Evolutionary conservation across 1,140 invertebrate genomes (phyloP), one percentile per base, ranked within the genome.

Genomic region (Cotesia glomerata): DNA sequence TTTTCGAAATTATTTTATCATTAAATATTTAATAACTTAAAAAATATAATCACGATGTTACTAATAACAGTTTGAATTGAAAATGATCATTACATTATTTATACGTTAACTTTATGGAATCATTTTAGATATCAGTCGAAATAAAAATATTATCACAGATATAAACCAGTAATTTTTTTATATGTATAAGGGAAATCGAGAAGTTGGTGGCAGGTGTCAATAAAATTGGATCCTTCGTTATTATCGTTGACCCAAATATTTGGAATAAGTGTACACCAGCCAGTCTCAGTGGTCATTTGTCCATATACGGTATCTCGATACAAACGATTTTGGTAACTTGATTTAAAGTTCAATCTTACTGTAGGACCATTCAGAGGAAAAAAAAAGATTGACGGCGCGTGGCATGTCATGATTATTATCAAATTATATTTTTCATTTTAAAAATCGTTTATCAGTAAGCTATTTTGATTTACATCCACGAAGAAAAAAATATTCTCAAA

Each of bases 211-310:
- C 56, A 58, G 56, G 56, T 58, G 56, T 58, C 56, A 58, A 58
- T 58, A 58, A 58, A 58, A 58, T 58, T 58, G 56, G 56, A 58
- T 58, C 8, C 16, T 58, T 26, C 56, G 56, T 58, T 58, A 58
- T 58, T 9, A 58, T 58, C 56, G 56, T 58, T 58, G 56, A 58
- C 56, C 56, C 7, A 18, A 58, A 58, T 58, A 58, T 58, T 58
- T 18, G 16, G 16, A 18, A 18, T 58, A 18, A 58, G 16, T 18
- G 56, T 58, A 34, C 56, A 58, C 56, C 56, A 58, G 56, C 56
- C 56, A 58, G 56, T 58, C 18, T 58, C 56, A 58, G 18, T 58
- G 56, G 26, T 58, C 56, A 58, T 34, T 58, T 34, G 56, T 26
- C 56, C 56, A 18, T 58, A 58, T 58, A 58, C 16, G 56, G 56